Conservation (phyloP, 2,888 invertebrate genomes). For the Erpobdella octoculata region DNA sequence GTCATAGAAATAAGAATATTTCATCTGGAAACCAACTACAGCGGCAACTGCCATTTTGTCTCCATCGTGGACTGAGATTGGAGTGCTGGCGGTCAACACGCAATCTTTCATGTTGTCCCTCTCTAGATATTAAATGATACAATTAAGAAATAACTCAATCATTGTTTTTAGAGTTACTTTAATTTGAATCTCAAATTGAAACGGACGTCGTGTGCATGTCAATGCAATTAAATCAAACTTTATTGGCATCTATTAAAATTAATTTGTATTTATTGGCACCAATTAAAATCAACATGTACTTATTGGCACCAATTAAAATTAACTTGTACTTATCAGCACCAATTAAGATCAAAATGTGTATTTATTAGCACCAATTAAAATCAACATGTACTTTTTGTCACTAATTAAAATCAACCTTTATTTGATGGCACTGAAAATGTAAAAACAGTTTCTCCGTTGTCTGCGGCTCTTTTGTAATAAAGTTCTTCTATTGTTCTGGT, state of each 20-base stretch:
- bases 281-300: no score
- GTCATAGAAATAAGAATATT: slow-evolving; percentile 34
- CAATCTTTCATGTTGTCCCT: slow-evolving; percentile 28
- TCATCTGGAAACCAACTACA: slow-evolving; percentile 45
- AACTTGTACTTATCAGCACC: no score
- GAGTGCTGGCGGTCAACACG: slow-evolving; percentile 41
- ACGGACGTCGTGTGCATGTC: not conserved
- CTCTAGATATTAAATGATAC: no score
- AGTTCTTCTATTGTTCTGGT: slow-evolving; percentile 42
- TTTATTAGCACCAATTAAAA: no score
- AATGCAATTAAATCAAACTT: not conserved
- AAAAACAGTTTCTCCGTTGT: slow-evolving; percentile 37
- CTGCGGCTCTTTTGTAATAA: slow-evolving; percentile 45
- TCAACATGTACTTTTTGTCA: not conserved
- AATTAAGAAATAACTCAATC: no score
- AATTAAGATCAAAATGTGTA: no score
- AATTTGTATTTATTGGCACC: no score
- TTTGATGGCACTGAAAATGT: slow-evolving; percentile 38
- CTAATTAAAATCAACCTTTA: slow-evolving; percentile 29
- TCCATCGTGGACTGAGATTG: slow-evolving; percentile 36
- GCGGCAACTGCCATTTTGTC: slow-evolving; percentile 39
- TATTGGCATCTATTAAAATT: no score
- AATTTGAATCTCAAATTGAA: not conserved
- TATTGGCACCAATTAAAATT: not conserved
- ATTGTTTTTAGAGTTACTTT: not conserved